Evolutionary conservation across 2,113 vertebrate species (phyloP).

Genomic region (Craseonycteris thonglongyai): DNA sequence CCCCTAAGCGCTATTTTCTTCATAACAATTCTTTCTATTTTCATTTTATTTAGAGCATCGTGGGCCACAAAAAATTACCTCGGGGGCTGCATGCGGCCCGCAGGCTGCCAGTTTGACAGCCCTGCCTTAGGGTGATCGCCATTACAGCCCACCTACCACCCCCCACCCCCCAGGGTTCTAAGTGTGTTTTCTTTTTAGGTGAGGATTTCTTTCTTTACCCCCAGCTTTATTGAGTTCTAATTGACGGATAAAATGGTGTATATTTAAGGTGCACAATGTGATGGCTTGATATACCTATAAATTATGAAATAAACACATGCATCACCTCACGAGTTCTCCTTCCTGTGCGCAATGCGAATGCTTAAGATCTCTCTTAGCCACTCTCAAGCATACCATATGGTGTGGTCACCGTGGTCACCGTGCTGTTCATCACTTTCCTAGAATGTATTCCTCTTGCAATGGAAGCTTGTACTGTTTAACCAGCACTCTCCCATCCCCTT

Average conservation of each 20-base stretch:
- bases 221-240: neutral
- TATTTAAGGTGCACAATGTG: neutral
- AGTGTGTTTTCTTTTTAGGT: fast-evolving
- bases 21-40: no score
- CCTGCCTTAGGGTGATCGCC: no score
- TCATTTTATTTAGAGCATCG: no score
- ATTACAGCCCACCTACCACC: neutral
- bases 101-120: no score
- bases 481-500: neutral
- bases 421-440: neutral
- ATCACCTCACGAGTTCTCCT: neutral
- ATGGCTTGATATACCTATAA: neutral
- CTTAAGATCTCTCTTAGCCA: neutral
- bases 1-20: no score
- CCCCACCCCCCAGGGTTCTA: no score
- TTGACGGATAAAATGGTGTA: neutral
- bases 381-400: fast-evolving
- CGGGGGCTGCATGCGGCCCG: no score
- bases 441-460: no score
- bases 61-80: no score
- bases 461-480: neutral
- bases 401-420: fast-evolving
- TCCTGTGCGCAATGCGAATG: fast-evolving
- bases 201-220: neutral
- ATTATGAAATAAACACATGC: neutral